Evolutionary conservation across 2,113 vertebrate genomes (phyloP).

Genomic region (Mormyrus lacerda): DNA sequence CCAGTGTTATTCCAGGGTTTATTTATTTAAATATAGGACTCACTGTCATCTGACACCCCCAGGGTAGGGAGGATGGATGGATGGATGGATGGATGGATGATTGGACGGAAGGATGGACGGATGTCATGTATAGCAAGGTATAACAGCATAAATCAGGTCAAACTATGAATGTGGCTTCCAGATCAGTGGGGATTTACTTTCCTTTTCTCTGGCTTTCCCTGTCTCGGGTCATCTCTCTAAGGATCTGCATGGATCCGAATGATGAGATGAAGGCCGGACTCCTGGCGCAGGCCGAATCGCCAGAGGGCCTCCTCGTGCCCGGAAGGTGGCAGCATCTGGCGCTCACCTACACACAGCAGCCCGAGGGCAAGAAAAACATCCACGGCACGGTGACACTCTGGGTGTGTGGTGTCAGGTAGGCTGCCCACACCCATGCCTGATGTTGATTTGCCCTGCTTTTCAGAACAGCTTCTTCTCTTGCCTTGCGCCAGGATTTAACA

Average conservation of each 20-base stretch:
- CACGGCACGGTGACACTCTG: conserved; percentile 75
- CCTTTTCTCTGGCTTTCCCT: neutral
- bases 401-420: conserved; percentile 87
- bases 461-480: neutral
- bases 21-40: neutral
- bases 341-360: conserved; percentile 79
- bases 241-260: conserved; percentile 84
- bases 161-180: neutral
- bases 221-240: conserved; percentile 37
- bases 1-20: neutral
- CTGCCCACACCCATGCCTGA: neutral
- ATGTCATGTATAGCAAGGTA: neutral
- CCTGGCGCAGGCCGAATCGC: conserved; percentile 81
- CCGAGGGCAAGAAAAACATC: conserved; percentile 85
- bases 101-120: neutral
- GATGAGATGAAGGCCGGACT: conserved; percentile 83
- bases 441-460: neutral
- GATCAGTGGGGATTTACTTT: neutral
- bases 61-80: neutral
- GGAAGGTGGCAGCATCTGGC: conserved; percentile 87
- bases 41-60: neutral
- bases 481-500: neutral
- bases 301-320: conserved; percentile 63
- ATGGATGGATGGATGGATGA: neutral
- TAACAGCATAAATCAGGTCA: neutral